Base-by-base conservation (phyloP, 2,888 invertebrate genomes). In the Stegophylla sp. region DNA sequence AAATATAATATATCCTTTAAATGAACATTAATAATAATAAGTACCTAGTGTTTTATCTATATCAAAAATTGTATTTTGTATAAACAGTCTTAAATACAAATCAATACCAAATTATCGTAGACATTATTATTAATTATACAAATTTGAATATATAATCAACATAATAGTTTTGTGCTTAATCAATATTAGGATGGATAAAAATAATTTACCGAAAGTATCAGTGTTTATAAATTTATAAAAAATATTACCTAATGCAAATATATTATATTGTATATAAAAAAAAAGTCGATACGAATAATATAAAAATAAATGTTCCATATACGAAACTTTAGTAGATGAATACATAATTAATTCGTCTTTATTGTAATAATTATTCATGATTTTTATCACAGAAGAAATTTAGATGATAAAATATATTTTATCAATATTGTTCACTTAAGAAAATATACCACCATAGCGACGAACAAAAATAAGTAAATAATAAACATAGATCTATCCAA, bases 401-500 rank as follows among this genome's bases (percentile, higher is more conserved):
- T 12, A 56, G 1, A 17, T 48, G 17, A 13, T 41, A 20, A 17
- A 20, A 43, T 0, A 12, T 45, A 41, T 71, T 41, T 20, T 20
- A 34, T 17, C 34, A 15, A 23, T 72, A 17, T 43, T 28, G 17
- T 41, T 72, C 41, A 79, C 48, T 69, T 76, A 34, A 89, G 86
- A 85, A 88, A 89, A 48, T 87, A 86, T 73, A 88, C 86, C n/a
- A 88, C 88, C 83, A 90, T 86, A 76, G 89, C 86, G 15, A 87
- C 85, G 84, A 90, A 91, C 41, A 89, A 85, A 45, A 90, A 84
- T 67, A 88, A 88, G 84, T 91, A 91, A 72, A 89, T 84, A 61
- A 90, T 82, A 84, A 91, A 91, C 5, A 88, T 88, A 69, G 91
- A 85, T 74, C 91, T 88, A 86, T 92, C 91, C 77, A 92, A 87